phyloP scores from a whole-genome alignment of 2,888 invertebrate genomes.

The Lottia gigantea region DNA sequence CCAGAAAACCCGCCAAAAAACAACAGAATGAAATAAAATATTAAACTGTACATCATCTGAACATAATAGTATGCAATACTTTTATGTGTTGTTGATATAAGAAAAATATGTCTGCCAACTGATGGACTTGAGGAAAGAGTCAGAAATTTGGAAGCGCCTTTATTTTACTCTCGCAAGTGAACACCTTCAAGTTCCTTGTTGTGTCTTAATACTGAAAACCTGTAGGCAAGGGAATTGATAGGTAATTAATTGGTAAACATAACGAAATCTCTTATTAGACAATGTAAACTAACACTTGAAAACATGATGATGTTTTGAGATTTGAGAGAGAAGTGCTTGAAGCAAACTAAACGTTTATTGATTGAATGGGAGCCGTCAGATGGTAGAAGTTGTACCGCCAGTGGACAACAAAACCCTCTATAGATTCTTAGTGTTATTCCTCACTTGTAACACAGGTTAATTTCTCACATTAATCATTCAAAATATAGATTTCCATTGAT shows the following conservation, averaged over 20 bases:
- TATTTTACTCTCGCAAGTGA: no score
- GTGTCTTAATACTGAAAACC: no score
- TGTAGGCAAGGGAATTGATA: background rate
- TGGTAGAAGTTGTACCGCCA: conserved; percentile 4
- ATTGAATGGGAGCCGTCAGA: conserved; percentile 6
- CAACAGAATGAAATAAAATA: no score
- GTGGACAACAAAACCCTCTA: conserved; percentile 6
- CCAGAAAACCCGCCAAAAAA: no score
- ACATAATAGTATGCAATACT: no score
- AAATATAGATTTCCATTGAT: conserved; percentile 11
- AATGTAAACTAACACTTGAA: conserved; percentile 10
- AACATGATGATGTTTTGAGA: conserved; percentile 3
- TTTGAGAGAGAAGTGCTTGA: conserved; percentile 4
- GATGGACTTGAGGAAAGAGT: no score
- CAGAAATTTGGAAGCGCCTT: no score
- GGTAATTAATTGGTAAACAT: conserved; percentile 10
- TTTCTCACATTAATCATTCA: conserved; percentile 11
- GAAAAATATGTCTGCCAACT: no score
- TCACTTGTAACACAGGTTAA: conserved; percentile 3
- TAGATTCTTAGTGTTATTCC: conserved; percentile 7
- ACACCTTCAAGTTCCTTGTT: no score
- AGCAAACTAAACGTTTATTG: conserved; percentile 10
- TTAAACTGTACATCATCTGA: no score
- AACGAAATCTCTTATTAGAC: background rate
- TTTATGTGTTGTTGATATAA: no score